Evolutionary conservation across 2,888 invertebrate genomes (phyloP).

Genomic region (Agrochola lychnidis): DNA sequence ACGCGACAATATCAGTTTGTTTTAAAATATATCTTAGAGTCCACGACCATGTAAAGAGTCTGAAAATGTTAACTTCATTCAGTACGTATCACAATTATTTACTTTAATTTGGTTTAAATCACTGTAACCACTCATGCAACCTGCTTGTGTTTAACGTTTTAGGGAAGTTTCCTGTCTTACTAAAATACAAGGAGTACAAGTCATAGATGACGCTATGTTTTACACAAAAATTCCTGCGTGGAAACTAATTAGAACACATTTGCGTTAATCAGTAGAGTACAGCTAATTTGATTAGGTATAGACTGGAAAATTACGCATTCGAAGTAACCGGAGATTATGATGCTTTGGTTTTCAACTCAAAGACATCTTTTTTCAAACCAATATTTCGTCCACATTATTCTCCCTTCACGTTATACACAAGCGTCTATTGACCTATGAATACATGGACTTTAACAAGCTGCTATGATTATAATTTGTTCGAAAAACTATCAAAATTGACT

Average conservation of each 20-base stretch:
- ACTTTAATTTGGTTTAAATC: constrained; percentile 71
- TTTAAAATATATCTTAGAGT: constrained; percentile 81
- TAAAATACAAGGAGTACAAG: background rate
- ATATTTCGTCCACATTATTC: background rate
- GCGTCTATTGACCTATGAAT: constrained; percentile 33
- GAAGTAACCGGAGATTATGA: background rate
- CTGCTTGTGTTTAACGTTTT: constrained; percentile 36
- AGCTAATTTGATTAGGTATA: constrained; percentile 19
- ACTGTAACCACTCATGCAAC: constrained; percentile 46
- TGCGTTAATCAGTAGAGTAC: constrained; percentile 19
- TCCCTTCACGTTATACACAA: constrained; percentile 35
- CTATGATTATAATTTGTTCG: constrained; percentile 49
- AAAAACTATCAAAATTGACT: constrained; percentile 46
- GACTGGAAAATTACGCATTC: background rate
- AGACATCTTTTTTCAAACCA: background rate
- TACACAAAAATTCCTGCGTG: background rate
- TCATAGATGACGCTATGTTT: background rate
- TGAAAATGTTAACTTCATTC: constrained; percentile 82
- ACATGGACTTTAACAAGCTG: constrained; percentile 43
- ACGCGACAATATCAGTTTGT: constrained; percentile 75
- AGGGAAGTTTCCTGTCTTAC: constrained; percentile 1
- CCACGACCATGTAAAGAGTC: constrained; percentile 85
- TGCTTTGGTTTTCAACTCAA: background rate
- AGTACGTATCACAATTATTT: constrained; percentile 86
- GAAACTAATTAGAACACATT: constrained; percentile 13